phyloP scores from a whole-genome alignment of 2,797 vertebrate genomes.

The Odontamblyopus rebecca region DNA sequence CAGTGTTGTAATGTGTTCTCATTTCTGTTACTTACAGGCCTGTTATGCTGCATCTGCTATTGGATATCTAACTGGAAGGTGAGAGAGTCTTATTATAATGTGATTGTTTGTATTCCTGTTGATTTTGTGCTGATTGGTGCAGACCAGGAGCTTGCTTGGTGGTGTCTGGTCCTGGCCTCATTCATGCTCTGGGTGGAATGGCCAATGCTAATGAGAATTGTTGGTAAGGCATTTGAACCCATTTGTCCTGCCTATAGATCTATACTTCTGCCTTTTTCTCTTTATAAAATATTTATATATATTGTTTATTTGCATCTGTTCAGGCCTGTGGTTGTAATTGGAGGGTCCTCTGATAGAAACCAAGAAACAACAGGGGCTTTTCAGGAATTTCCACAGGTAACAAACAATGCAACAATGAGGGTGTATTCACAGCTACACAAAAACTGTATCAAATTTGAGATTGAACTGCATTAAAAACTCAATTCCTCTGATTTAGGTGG shows the following conservation, averaged over 20 bases:
- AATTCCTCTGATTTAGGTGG: conserved; percentile 79
- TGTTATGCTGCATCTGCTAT: conserved; percentile 94
- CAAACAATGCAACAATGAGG: background rate
- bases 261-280: no score
- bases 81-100: conserved; percentile 12
- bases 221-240: conserved; percentile 78
- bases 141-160: conserved; percentile 94
- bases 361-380: conserved; percentile 96
- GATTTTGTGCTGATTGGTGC: conserved; percentile 30
- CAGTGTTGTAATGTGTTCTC: background rate
- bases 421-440: no score
- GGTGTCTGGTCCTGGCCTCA: conserved; percentile 94
- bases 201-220: conserved; percentile 95
- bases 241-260: background rate
- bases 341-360: conserved; percentile 91
- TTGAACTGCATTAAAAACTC: conserved; percentile 2
- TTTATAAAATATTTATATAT: background rate
- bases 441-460: background rate
- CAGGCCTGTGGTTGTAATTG: conserved; percentile 95
- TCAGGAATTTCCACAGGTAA: conserved; percentile 97
- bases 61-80: conserved; percentile 95
- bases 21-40: conserved; percentile 76
- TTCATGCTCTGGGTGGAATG: conserved; percentile 94
- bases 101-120: conserved; percentile 13
- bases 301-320: conserved; percentile 6